These are phyloP conservation scores for Phylloscopus whistleri DNA, from an alignment of 2,113 vertebrate genomes.

Conservation along the genomic window DNA sequence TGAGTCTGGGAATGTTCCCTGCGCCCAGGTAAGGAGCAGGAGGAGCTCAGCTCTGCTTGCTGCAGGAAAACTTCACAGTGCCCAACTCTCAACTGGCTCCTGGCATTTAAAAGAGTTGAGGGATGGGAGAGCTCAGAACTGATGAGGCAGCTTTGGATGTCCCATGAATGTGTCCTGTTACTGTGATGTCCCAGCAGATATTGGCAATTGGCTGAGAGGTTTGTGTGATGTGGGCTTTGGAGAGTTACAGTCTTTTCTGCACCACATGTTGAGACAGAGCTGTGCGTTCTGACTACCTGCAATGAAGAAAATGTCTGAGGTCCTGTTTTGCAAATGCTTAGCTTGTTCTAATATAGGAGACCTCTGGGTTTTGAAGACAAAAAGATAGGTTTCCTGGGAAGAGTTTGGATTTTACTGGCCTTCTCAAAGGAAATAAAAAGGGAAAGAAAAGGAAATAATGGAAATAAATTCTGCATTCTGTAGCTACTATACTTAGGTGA, in stretches of 20 bases:
- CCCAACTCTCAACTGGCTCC: not conserved
- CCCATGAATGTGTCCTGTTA: not conserved
- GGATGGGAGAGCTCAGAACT: not conserved
- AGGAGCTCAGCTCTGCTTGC: not conserved
- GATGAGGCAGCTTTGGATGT: not conserved
- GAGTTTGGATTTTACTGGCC: not conserved
- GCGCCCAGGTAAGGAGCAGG: not conserved
- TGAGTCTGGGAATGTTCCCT: slow-evolving; percentile 36
- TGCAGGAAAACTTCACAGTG: not conserved
- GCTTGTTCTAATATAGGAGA: not conserved
- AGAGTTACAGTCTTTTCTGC: not conserved
- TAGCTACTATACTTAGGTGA: not conserved
- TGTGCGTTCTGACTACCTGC: not conserved
- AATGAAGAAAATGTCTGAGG: not conserved
- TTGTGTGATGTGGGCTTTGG: not conserved
- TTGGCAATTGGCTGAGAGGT: not conserved
- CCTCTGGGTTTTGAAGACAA: not conserved
- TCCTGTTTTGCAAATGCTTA: not conserved
- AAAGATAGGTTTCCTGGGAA: not conserved
- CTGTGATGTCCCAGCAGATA: not conserved
- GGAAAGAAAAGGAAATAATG: not conserved
- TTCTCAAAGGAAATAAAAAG: not conserved
- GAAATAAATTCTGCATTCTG: not conserved
- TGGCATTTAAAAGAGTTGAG: not conserved
- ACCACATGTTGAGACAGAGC: accelerated